phyloP scores from a whole-genome alignment of 1,140 invertebrate genomes.

The Orius insidiosus region DNA sequence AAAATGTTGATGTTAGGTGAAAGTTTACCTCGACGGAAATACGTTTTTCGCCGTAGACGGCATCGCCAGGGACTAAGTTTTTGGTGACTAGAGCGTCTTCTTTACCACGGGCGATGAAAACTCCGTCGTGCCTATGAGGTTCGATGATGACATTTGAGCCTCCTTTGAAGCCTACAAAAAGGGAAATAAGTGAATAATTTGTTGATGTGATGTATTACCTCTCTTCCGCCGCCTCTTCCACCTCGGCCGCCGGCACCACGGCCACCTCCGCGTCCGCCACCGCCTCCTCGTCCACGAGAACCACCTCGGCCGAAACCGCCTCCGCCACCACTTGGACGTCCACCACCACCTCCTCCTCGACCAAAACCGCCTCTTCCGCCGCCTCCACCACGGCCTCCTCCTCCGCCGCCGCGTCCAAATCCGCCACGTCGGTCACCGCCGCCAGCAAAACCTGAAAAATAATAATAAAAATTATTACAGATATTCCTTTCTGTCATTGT shows the following conservation, averaged over 20 bases:
- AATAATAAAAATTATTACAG: too few species aligned
- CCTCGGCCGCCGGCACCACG: background rate
- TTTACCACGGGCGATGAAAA: constrained; percentile 94
- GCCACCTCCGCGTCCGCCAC: constrained; percentile 5
- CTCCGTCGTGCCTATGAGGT: constrained; percentile 90
- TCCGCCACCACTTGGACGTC: background rate
- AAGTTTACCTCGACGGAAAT: constrained; percentile 78
- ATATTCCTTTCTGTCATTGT: too few species aligned
- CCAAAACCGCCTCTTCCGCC: constrained; percentile 5
- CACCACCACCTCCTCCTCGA: background rate
- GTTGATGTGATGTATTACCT: background rate
- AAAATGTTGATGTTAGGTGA: background rate
- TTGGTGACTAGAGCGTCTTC: constrained; percentile 92
- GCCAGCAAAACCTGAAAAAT: too few species aligned
- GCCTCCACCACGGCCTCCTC: constrained; percentile 22
- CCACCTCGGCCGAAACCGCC: background rate
- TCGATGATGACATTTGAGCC: constrained; percentile 89
- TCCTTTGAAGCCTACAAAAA: constrained; percentile 51
- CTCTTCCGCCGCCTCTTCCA: background rate
- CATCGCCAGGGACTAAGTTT: constrained; percentile 89
- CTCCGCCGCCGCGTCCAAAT: constrained; percentile 21
- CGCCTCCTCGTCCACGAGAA: background rate
- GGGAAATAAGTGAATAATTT: background rate
- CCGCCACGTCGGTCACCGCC: too few species aligned
- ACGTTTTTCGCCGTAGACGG: constrained; percentile 97